Base-by-base conservation (phyloP, 2,113 vertebrate genomes). In the Glareola pratincola region DNA sequence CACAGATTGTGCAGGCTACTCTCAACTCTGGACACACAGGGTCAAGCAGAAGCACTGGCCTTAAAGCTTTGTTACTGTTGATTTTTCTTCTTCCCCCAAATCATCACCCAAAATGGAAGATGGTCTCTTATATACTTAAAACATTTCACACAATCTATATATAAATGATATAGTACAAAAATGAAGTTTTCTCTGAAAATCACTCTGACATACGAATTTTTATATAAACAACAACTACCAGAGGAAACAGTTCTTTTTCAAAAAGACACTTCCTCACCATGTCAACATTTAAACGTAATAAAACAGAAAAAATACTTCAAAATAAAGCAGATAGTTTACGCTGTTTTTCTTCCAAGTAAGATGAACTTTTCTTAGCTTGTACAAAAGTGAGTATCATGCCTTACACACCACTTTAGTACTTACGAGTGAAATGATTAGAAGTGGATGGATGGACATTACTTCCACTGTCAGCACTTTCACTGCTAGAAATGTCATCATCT, bases 401-500 rank as follows among this genome's bases (percentile, higher is more conserved):
- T 94, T 56, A 77, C 36, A 87, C 39, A 39, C 2, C 14, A 62
- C 56, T 84, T 85, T 15, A 71, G 53, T 95, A 98, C 98, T 99
- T 98, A 99, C 99, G 98, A 88, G 98, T 98, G 91, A 99, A 98
- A 97, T 97, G 98, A 92, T 97, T 97, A 16, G 98, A 98, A 95
- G 98, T 98, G 4, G 99, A 98, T 66, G 98, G 98, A 97, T 98
- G 99, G 97, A 99, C 97, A 94, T 98, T 99, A 98, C 98, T 98
- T 57, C 98, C 98, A 96, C 99, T 99, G 96, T 99, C 98, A 92
- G 98, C 98, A 54, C 99, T 99, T 98, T 99, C 99, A 74, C 98
- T 99, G 98, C 98, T 99, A 90, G 98, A 99, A 92, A 99, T 96
- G 63, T 99, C 99, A 94, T 99, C 98, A 88, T 99, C 98, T 14